Conservation (phyloP, 1,140 invertebrate genomes). For the Phocides pigmalion region DNA sequence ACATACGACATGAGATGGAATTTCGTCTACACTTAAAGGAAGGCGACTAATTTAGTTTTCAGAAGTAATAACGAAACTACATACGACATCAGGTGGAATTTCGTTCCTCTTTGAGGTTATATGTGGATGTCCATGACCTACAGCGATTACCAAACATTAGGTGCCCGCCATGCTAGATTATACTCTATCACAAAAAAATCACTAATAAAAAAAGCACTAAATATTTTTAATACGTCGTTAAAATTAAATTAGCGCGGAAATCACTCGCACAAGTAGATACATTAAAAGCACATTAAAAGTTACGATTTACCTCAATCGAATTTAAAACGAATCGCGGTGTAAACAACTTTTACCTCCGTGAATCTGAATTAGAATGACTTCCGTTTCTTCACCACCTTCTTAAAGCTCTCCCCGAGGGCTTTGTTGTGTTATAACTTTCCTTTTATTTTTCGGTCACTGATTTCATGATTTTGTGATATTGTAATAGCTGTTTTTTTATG, state of each 20-base stretch:
- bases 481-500: constrained; percentile 12
- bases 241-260: constrained; percentile 21
- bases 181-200: too few relatives aligned
- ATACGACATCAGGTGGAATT: too few relatives aligned
- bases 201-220: too few relatives aligned
- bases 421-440: constrained; percentile 25
- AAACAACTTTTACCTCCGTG: constrained; percentile 11
- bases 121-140: too few relatives aligned
- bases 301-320: constrained; percentile 25
- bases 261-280: neutral
- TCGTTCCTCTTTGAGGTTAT: too few relatives aligned
- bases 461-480: constrained; percentile 5
- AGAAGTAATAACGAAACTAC: too few relatives aligned
- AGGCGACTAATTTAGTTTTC: too few relatives aligned
- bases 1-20: too few relatives aligned
- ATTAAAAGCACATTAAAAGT: constrained; percentile 28
- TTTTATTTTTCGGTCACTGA: constrained; percentile 22
- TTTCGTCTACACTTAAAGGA: too few relatives aligned
- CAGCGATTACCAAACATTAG: too few relatives aligned
- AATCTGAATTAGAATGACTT: constrained; percentile 29
- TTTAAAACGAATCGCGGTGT: constrained; percentile 16
- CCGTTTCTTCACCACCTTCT: constrained; percentile 13
- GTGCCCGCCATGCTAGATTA: too few relatives aligned
- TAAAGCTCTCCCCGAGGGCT: constrained; percentile 1
- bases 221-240: constrained; percentile 7